Base-by-base conservation (phyloP, 2,113 vertebrate genomes). In the Pongo pygmaeus region DNA sequence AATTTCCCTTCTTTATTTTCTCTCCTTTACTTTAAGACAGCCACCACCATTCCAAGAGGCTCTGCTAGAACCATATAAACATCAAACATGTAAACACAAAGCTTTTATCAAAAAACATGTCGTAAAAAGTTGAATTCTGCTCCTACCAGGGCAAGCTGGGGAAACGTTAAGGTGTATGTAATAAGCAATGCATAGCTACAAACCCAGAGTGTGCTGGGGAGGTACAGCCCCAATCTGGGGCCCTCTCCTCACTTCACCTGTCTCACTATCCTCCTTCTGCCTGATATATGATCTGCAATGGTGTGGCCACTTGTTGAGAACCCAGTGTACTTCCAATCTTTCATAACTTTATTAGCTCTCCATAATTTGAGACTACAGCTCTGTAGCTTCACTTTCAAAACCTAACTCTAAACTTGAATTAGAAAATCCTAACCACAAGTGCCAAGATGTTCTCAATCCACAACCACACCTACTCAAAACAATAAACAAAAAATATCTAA, bases 1-100 rank as follows among this genome's bases (percentile, higher is more conserved):
- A 50, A 70, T 93, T 80, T 52, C 64, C n/a, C n/a, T 77, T 81
- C 86, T 84, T 77, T 81, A 81, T 84, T 74, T 91, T 77, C 40
- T 40, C 69, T 70, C 55, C 48, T 78, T 77, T 48, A 77, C 20
- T 85, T 96, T 91, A 81, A 81, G 85, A 96, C 2, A 35, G 35
- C 10, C 61, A 70, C 43, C 40, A 46, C 38, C 55, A n/a, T 88
- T 64, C 11, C 74, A 88, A 93, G 50, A 80, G 75, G 43, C n/a
- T 43, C 70, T 79, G 23, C 6, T 32, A 46, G 30, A 96, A 86
- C 50, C 61, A 79, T 4, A 30, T 80, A 90, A 83, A 79, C 48
- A 94, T 17, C 52, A 87, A 87, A 91, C 9, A 43, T 40, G 46
- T 20, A 67, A 95, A 64, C 17, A 46, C 14, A 61, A 43, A 23